These are phyloP conservation scores for Abrostola tripartita DNA, from an alignment of 2,888 invertebrate species.

Conservation along the genomic window DNA sequence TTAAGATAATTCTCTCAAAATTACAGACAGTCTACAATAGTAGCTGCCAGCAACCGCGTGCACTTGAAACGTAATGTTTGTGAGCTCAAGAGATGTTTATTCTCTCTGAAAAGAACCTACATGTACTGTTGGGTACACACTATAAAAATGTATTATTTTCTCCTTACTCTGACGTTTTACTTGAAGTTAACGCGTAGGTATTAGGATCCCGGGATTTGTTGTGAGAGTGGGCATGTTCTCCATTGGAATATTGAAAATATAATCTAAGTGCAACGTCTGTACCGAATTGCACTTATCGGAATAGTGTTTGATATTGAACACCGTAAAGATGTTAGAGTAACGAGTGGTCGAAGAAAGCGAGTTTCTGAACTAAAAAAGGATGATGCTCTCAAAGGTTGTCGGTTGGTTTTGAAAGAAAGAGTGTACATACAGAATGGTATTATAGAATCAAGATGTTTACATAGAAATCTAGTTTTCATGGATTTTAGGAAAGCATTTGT, in stretches of 20 bases:
- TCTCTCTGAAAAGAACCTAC: conserved; percentile 60
- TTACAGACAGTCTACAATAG: conserved; percentile 27
- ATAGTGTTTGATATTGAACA: conserved; percentile 1
- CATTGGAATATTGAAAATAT: conserved; percentile 14
- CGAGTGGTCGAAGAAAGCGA: too few species aligned
- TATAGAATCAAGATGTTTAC: background rate
- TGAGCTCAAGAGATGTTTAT: conserved; percentile 69
- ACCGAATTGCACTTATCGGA: background rate
- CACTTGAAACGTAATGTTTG: conserved; percentile 75
- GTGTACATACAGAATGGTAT: background rate
- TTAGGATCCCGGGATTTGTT: conserved; percentile 30
- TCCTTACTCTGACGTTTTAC: conserved; percentile 40
- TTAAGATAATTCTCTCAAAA: conserved; percentile 31
- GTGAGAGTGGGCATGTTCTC: conserved; percentile 7
- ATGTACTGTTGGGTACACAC: conserved; percentile 38
- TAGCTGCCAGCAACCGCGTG: conserved; percentile 54
- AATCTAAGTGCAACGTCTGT: conserved; percentile 6
- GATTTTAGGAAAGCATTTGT: background rate
- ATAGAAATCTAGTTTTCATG: background rate
- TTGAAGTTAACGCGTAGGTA: conserved; percentile 37
- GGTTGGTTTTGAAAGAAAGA: background rate
- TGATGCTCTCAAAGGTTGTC: too few species aligned
- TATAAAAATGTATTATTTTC: conserved; percentile 57
- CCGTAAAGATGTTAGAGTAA: too few species aligned
- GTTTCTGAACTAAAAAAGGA: too few species aligned